These are phyloP conservation scores for Malurus melanocephalus DNA, from an alignment of 2,113 vertebrate genomes.

Conservation along the genomic window DNA sequence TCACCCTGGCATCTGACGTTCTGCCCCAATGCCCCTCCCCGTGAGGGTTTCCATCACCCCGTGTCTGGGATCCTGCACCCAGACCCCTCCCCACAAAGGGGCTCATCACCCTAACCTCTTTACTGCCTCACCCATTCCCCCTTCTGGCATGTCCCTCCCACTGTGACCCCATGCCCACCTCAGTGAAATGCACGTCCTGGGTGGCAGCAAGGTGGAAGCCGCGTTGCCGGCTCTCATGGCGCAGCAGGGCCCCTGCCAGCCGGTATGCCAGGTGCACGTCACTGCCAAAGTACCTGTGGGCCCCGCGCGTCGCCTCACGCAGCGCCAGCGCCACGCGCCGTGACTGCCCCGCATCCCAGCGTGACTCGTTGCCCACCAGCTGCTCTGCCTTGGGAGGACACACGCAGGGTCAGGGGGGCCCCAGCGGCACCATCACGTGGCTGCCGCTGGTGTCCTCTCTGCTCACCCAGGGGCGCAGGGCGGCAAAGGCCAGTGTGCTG, in stretches of 20 bases:
- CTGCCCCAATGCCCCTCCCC: background rate
- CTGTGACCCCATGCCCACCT: conserved; percentile 70
- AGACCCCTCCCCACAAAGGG: too few species aligned
- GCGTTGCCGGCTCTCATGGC: conserved; percentile 83
- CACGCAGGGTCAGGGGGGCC: background rate
- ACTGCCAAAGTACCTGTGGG: conserved; percentile 80
- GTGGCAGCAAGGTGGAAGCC: conserved; percentile 91
- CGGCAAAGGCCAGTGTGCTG: conserved; percentile 84
- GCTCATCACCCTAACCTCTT: background rate
- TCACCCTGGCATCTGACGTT: background rate
- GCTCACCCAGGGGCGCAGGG: conserved; percentile 84
- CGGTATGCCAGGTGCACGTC: conserved; percentile 87
- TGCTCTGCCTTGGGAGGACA: conserved; percentile 72
- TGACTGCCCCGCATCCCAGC: conserved; percentile 76
- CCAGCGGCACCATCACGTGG: background rate
- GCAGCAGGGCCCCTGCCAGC: conserved; percentile 81
- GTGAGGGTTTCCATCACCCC: background rate
- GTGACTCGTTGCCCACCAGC: conserved; percentile 75
- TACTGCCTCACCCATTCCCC: rapidly evolving
- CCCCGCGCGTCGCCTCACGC: conserved; percentile 78
- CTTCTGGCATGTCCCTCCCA: rapidly evolving
- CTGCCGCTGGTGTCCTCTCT: rapidly evolving
- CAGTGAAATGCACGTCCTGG: conserved; percentile 91
- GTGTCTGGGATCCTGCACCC: background rate
- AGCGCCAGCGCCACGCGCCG: conserved; percentile 78